Evolutionary conservation across 2,113 vertebrate genomes (phyloP), one percentile per base, ranked within the genome.

Genomic region (Mystacornis crossleyi): DNA sequence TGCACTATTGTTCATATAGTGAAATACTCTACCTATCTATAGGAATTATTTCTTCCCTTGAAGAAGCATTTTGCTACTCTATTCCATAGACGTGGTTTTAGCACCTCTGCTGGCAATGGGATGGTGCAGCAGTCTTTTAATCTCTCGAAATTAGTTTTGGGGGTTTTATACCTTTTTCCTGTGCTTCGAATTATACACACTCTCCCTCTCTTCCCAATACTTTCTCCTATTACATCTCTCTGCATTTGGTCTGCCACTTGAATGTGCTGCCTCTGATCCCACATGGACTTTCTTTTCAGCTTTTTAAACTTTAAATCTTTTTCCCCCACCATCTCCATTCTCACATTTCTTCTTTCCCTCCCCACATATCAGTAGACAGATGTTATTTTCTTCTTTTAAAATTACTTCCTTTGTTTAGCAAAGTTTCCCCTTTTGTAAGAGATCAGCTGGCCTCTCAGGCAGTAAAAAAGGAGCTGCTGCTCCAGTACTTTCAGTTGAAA

Each of bases 361-460:
- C 33, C 6, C 28, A 42, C 11, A 4, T 86, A 70, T 94, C 72
- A 86, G 60, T 40, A 89, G 90, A 69, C 85, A 96, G 88, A 94
- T 93, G 79, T 88, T 86, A 84, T 96, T 96, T 92, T 94, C 51
- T 51, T 81, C 61, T 90, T 95, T 86, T 60, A 78, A 92, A 95
- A 93, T 70, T 2, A 81, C 69, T 94, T 95, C 88, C 82, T 93
- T 93, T 93, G 92, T 89, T 94, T 94, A 96, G 74, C 21, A 81
- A 86, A 51, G n/a, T 81, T 86, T 90, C 82, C 69, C 48, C 29
- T 92, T 90, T 93, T 81, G 51, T 89, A 88, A 94, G 87, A 61
- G 45, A 91, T 94, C 85, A 95, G 42, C 74, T 93, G 91, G 75
- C 55, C 67, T 90, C 51, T 94, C 64, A 40, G 38, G 75, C 86